Base-by-base conservation (phyloP, 2,797 vertebrate genomes). In the Allobates femoralis region DNA sequence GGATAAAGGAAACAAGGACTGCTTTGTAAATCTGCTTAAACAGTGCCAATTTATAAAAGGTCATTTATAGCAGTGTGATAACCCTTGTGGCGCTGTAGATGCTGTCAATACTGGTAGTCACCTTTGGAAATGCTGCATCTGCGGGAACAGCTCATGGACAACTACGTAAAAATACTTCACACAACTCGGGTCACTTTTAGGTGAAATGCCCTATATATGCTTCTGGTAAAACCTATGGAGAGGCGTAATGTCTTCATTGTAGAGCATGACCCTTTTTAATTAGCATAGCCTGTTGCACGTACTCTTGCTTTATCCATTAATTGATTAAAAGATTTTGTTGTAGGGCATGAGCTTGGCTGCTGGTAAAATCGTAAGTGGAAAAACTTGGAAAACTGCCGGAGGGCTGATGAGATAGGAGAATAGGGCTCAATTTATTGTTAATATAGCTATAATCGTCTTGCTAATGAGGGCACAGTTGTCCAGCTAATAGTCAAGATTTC, bases 401-500 rank as follows among this genome's bases (percentile, higher is more conserved):
- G 34, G 71, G 26, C 71, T 46, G 71, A 74, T 74, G 71, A 74
- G 71, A 74, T 26, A 23, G 71, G 12, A 46, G 12, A 46, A 50
- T 41, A 74, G 41, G 11, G 71, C 41, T 41, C 71, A 74, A 50
- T 74, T 74, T 74, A 50, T 16, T 74, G 71, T 26, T 74, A 50
- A 50, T 74, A 74, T 74, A 74, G 41, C 11, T 74, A 12, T 74
- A 50, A 74, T 74, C 23, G n/a, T 41, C 71, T 46, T 18, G 41
- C 71, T 74, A 74, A 74, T 23, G 26, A 74, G 71, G 41, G 21
- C 23, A 74, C 26, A 50, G 16, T 37, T 23, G 21, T 71, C 34
- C 69, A 50, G 37, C 71, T n/a, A n/a, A 73, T 73, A 73, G 46
- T 50, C 69, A 46, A 37, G 12, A 74, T 74, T 73, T 74, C 37